A percentile compares a stretch with the other conserved stretches of the same genome.
phyloP scores from a whole-genome alignment of 2,797 vertebrate species.

The Aphelocoma californica region DNA sequence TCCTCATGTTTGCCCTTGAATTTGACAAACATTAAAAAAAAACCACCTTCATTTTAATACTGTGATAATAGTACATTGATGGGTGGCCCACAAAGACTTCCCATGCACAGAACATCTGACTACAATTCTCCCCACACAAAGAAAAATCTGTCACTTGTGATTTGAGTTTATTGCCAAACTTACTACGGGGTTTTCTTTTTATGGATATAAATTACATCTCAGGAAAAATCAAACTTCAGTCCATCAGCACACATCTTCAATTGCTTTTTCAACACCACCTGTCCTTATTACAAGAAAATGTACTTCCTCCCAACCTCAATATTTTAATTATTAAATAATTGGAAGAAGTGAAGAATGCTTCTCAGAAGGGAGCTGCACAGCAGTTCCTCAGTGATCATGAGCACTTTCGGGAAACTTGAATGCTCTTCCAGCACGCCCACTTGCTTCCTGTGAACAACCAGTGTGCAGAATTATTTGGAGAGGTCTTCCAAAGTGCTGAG shows the following conservation, averaged over 20 bases:
- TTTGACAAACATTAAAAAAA: neutral
- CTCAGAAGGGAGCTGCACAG: neutral
- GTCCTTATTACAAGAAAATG: neutral
- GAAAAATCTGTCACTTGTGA: neutral
- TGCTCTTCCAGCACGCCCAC: conserved; percentile 8
- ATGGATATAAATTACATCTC: neutral
- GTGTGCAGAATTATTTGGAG: neutral
- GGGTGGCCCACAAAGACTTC: neutral
- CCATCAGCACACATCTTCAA: neutral
- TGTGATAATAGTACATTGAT: neutral
- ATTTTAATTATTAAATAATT: conserved; percentile 17
- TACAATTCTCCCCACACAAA: neutral
- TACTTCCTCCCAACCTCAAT: neutral
- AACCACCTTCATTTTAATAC: neutral
- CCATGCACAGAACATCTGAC: neutral
- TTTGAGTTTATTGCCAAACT: neutral
- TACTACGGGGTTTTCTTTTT: accelerated
- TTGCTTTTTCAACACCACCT: neutral
- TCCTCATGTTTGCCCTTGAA: neutral
- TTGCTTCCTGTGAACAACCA: conserved; percentile 32
- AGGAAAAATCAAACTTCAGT: neutral
- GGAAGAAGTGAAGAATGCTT: neutral
- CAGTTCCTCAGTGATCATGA: neutral
- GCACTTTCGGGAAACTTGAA: conserved; percentile 12
- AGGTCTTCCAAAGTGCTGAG: conserved; percentile 34